Evolutionary conservation across 2,113 vertebrate genomes (phyloP).

Genomic region (Chaetura pelagica): DNA sequence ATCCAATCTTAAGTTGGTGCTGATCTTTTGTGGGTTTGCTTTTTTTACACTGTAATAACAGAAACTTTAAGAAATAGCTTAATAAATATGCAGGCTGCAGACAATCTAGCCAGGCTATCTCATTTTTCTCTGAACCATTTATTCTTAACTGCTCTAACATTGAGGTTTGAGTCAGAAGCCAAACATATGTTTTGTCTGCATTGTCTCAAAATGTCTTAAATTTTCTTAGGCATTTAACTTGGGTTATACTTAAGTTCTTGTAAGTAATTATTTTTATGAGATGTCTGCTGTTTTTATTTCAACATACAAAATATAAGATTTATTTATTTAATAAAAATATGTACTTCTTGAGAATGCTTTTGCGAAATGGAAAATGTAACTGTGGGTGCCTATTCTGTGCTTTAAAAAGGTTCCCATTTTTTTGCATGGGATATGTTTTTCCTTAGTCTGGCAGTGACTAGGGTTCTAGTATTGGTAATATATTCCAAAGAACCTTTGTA

Average conservation of each 20-base stretch:
- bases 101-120: neutral
- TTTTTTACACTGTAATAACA: neutral
- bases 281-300: neutral
- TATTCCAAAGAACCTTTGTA: neutral
- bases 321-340: neutral
- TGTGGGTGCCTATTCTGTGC: neutral
- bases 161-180: neutral
- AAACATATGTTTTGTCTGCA: neutral
- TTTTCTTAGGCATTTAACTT: neutral
- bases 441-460: neutral
- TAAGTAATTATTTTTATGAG: neutral
- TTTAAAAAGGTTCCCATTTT: neutral
- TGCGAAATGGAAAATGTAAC: neutral
- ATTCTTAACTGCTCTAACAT: neutral
- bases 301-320: neutral
- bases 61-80: neutral
- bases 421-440: neutral
- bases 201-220: neutral
- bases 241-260: neutral
- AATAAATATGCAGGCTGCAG: neutral
- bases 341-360: neutral
- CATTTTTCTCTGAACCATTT: neutral
- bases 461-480: neutral
- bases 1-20: accelerated
- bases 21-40: neutral